phyloP scores from a whole-genome alignment of 2,113 vertebrate genomes.

The Shinisaurus crocodilurus region DNA sequence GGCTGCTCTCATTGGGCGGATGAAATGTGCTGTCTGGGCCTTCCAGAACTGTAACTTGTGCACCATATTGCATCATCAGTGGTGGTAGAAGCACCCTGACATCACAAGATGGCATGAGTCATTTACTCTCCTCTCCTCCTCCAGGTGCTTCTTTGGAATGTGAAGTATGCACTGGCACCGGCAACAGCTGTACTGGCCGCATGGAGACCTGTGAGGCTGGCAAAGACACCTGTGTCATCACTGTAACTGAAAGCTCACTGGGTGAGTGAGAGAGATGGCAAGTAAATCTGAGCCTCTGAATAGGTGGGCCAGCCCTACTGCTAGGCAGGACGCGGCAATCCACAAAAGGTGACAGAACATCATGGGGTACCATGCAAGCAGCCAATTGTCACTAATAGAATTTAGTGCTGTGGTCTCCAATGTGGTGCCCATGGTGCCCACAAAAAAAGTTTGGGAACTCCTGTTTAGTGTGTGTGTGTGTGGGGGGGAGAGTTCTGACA shows the following conservation, averaged over 20 bases:
- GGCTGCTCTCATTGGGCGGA: too few relatives aligned
- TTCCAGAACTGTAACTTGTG: neutral
- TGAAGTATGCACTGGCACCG: neutral
- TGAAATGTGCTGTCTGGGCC: too few relatives aligned
- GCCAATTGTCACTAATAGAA: neutral
- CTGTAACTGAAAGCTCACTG: neutral
- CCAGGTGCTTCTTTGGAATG: slow-evolving; percentile 5
- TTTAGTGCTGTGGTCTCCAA: too few relatives aligned
- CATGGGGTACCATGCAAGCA: neutral
- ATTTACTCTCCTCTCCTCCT: neutral
- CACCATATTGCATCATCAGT: neutral
- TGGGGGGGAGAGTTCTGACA: too few relatives aligned
- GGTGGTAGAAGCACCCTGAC: neutral
- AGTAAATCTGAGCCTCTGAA: neutral
- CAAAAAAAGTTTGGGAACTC: too few relatives aligned
- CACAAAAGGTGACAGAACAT: neutral
- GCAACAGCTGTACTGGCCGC: neutral
- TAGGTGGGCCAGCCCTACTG: neutral
- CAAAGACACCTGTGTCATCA: neutral
- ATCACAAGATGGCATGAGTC: neutral
- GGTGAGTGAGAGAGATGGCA: neutral
- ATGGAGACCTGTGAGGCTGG: slow-evolving; percentile 1
- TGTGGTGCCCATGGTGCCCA: too few relatives aligned
- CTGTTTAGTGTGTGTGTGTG: too few relatives aligned
- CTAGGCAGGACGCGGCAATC: too few relatives aligned